A percentile compares a stretch with the other conserved stretches of the same genome.
phyloP scores from a whole-genome alignment of 2,888 invertebrate genomes.

The Athetis lepigone region DNA sequence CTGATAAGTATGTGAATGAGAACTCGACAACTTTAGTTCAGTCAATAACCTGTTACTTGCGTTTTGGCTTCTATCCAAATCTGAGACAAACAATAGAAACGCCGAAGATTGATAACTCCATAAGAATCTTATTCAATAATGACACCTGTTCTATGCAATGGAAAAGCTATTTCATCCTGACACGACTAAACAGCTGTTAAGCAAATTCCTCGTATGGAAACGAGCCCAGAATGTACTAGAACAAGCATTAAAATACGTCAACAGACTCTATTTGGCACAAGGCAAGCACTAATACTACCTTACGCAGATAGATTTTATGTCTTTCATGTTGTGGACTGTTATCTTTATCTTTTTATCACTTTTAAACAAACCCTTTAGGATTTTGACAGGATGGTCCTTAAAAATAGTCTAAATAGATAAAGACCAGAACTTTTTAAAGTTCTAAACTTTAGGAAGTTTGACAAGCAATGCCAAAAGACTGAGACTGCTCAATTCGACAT shows the following conservation, averaged over 20 bases:
- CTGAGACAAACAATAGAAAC: slow-evolving; percentile 23
- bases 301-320: slow-evolving; percentile 47
- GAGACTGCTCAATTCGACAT: too few relatives aligned
- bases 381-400: slow-evolving; percentile 17
- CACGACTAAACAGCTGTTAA: slow-evolving; percentile 31
- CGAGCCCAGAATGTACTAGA: slow-evolving; percentile 43
- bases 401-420: slow-evolving; percentile 8
- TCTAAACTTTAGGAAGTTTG: neutral
- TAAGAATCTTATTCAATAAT: slow-evolving; percentile 17
- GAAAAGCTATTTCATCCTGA: slow-evolving; percentile 26
- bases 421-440: neutral
- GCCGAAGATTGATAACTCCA: neutral
- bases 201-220: slow-evolving; percentile 29
- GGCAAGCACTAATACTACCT: slow-evolving; percentile 48
- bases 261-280: slow-evolving; percentile 56
- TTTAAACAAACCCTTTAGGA: slow-evolving; percentile 39
- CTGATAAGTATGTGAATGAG: slow-evolving; percentile 36
- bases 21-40: slow-evolving; percentile 28
- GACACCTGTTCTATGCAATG: slow-evolving; percentile 17
- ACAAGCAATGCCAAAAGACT: neutral
- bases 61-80: slow-evolving; percentile 46
- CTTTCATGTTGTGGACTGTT: slow-evolving; percentile 31
- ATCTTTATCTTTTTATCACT: slow-evolving; percentile 27
- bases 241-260: slow-evolving; percentile 48
- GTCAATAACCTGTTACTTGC: slow-evolving; percentile 43